phyloP scores from a whole-genome alignment of 2,797 vertebrate genomes.

The Diglossa cyanea region DNA sequence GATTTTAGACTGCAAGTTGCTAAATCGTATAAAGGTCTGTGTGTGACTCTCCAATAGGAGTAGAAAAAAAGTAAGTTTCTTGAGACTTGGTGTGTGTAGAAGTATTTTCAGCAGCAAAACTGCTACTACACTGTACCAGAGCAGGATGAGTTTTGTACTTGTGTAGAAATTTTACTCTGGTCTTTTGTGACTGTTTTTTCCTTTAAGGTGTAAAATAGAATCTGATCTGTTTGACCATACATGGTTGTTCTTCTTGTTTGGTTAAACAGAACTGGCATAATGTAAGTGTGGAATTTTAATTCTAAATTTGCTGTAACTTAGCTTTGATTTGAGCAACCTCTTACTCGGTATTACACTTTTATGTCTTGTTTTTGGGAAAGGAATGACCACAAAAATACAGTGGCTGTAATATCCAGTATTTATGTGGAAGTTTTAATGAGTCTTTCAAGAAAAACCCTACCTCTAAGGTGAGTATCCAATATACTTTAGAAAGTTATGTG shows the following conservation, averaged over 20 bases:
- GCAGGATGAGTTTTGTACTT: not conserved
- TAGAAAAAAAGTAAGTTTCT: not conserved
- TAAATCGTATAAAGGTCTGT: not conserved
- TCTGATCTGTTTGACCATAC: not conserved
- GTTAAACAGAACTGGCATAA: not conserved
- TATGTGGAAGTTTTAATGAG: not conserved
- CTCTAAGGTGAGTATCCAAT: not conserved
- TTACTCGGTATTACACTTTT: not conserved
- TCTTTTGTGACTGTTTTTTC: not conserved
- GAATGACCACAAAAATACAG: not conserved
- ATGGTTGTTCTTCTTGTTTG: not conserved
- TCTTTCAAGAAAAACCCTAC: accelerated
- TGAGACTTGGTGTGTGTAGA: not conserved
- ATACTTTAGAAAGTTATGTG: not conserved
- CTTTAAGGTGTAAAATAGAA: not conserved
- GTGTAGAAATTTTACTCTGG: not conserved
- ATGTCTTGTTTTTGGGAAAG: not conserved
- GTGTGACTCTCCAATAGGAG: not conserved
- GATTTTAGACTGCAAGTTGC: not conserved
- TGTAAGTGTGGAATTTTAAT: not conserved
- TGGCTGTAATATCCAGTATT: not conserved
- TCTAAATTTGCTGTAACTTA: not conserved
- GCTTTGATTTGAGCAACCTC: not conserved
- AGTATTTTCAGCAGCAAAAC: not conserved
- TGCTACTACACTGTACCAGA: not conserved